Evolutionary conservation across 2,797 vertebrate genomes (phyloP), one percentile per base, ranked within the genome.

Genomic region (Characodon lateralis): DNA sequence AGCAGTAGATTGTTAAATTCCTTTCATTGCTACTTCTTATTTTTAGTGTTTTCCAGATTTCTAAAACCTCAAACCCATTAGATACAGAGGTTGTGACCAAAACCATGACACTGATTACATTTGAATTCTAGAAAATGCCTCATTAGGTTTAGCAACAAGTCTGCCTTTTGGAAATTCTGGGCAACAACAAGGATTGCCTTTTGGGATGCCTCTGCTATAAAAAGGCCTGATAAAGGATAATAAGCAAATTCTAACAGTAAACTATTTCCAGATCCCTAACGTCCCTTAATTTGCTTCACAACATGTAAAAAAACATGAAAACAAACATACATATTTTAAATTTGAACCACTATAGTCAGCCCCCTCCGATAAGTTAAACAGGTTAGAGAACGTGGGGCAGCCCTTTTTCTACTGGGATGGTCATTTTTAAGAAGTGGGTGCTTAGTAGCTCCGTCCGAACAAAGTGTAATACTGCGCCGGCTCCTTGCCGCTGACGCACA

Each of bases 391-490:
- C 39, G 72, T 61, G 12, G 71, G 63, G 63, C 82, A 91, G 86
- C 85, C 86, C 89, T 87, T 91, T 69, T 88, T 84, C 5, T 6
- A 77, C 71, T n/a, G 22, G 5, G 13, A 56, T 72, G 50, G 71
- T 81, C 35, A 16, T 58, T 53, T 46, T 58, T 78, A 72, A 41
- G 9, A 55, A 73, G 48, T 61, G 56, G 74, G 14, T 70, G 43
- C 83, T 96, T 78, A 99, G 92, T 99, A 99, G 92, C 98, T 99
- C 82, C 97, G 97, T 71, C 98, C 98, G 75, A 99, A 99, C 88
- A 99, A 92, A 14, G 98, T 98, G 94, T 99, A 99, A 94, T 92
- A 96, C 93, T 98, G 95, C n/a, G 98, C 98, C 0, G 96, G 94
- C 78, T 96, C 96, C 91, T 97, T 97, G 91, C 96, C 93, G 0